Evolutionary conservation across 2,888 invertebrate genomes (phyloP).

Genomic region (Acrobasis suavella): DNA sequence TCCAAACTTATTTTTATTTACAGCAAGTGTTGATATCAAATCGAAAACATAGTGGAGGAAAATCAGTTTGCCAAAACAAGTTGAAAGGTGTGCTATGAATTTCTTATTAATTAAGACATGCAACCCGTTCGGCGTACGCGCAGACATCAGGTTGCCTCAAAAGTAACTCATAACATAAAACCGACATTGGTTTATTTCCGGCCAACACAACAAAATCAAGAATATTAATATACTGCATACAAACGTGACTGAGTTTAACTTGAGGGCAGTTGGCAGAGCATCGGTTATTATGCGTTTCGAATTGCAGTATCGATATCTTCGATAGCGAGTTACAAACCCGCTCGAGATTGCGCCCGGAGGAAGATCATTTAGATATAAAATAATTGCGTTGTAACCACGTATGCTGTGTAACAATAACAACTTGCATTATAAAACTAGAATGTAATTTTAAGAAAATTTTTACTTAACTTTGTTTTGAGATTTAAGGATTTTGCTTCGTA

Average conservation of each 20-base stretch:
- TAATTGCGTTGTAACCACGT: constrained; percentile 8
- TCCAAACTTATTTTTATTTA: too few species aligned
- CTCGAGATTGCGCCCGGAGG: constrained; percentile 22
- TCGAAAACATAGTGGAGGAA: too few species aligned
- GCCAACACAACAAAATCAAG: not conserved
- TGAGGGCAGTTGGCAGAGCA: constrained; percentile 23
- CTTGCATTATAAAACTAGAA: not conserved
- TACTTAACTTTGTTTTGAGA: too few species aligned
- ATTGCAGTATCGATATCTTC: constrained; percentile 36
- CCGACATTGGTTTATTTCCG: not conserved
- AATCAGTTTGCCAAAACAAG: too few species aligned
- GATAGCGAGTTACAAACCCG: constrained; percentile 36
- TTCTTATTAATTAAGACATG: too few species aligned
- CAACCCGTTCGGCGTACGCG: not conserved
- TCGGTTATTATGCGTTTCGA: constrained; percentile 34
- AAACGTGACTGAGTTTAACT: constrained; percentile 10
- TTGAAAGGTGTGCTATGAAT: too few species aligned
- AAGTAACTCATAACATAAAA: not conserved
- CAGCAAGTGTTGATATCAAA: too few species aligned
- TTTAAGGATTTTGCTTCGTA: too few species aligned
- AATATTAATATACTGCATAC: not conserved
- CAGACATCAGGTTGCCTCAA: not conserved
- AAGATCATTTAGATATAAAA: constrained; percentile 11
- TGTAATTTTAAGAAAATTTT: too few species aligned
- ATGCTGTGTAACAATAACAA: constrained; percentile 11